A percentile compares a stretch with the other conserved stretches of the same genome.
Conservation (phyloP, 2,888 invertebrate genomes). For the Gerosis bhagava region DNA sequence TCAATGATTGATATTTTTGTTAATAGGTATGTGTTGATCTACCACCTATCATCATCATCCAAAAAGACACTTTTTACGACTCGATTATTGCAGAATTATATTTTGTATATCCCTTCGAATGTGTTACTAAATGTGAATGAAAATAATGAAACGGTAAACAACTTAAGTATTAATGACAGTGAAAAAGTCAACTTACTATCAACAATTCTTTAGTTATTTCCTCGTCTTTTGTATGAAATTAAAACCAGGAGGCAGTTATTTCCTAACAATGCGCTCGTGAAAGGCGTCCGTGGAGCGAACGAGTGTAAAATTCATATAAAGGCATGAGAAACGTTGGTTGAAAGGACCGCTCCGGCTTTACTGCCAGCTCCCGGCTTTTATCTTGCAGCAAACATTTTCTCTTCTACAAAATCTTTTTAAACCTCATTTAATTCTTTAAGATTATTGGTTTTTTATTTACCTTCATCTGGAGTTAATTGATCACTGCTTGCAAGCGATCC, state of each 20-base stretch:
- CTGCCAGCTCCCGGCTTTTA: not conserved
- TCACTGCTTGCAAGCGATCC: too few species aligned
- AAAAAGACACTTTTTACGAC: too few species aligned
- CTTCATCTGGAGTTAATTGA: too few species aligned
- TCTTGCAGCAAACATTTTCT: constrained; percentile 1
- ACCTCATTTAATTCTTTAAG: too few species aligned
- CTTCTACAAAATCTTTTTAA: constrained; percentile 2
- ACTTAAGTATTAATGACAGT: constrained; percentile 6
- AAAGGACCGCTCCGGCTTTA: constrained; percentile 7
- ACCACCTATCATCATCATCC: too few species aligned
- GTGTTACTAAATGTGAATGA: too few species aligned
- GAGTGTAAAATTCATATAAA: constrained; percentile 22
- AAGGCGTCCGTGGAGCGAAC: constrained; percentile 14
- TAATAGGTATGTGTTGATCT: too few species aligned
- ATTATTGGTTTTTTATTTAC: too few species aligned
- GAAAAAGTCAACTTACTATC: not conserved
- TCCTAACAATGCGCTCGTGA: constrained; percentile 16
- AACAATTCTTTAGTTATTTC: constrained; percentile 18
- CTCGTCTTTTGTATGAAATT: constrained; percentile 11
- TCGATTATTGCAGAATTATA: too few species aligned
- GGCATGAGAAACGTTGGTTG: constrained; percentile 11
- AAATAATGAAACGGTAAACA: too few species aligned
- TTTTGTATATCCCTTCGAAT: too few species aligned
- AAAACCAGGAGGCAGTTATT: constrained; percentile 10
- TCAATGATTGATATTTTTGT: too few species aligned